These are phyloP conservation scores for Pherbina coryleti DNA, from an alignment of 2,888 invertebrate species.

Conservation along the genomic window DNA sequence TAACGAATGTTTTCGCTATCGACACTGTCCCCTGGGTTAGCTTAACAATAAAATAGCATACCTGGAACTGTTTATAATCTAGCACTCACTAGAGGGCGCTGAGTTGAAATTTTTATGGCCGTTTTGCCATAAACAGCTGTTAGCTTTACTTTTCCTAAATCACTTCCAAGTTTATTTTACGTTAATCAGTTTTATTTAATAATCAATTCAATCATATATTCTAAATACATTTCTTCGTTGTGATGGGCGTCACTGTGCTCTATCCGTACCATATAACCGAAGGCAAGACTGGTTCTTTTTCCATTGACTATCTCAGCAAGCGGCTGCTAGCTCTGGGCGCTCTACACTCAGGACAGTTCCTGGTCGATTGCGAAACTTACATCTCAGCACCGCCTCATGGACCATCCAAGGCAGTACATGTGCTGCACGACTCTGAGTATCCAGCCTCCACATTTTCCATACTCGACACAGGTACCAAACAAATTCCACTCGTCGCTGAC, in stretches of 20 bases:
- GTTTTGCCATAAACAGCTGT: background rate
- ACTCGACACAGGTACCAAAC: conserved; percentile 87
- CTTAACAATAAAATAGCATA: too few relatives aligned
- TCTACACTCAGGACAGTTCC: conserved; percentile 87
- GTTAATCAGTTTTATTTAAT: background rate
- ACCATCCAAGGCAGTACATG: conserved; percentile 85
- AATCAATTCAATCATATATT: background rate
- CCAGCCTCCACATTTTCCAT: conserved; percentile 95
- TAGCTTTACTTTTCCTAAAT: background rate
- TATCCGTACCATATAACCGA: conserved; percentile 90
- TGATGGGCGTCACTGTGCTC: conserved; percentile 71
- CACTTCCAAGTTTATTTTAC: background rate
- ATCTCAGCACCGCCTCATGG: conserved; percentile 79
- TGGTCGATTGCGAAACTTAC: conserved; percentile 96
- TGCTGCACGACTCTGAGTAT: conserved; percentile 95
- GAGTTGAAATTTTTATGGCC: background rate
- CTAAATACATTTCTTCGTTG: background rate
- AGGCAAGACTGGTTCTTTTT: conserved; percentile 90
- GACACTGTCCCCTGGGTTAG: too few relatives aligned
- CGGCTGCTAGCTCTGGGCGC: conserved; percentile 86
- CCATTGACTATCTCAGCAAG: conserved; percentile 88
- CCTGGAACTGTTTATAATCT: background rate
- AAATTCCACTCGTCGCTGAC: conserved; percentile 90
- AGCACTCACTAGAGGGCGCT: background rate
- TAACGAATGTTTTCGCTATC: too few relatives aligned